Evolutionary conservation across 2,888 invertebrate species (phyloP), one percentile per base, ranked within the genome.

Genomic region (Drosophila diplacantha): DNA sequence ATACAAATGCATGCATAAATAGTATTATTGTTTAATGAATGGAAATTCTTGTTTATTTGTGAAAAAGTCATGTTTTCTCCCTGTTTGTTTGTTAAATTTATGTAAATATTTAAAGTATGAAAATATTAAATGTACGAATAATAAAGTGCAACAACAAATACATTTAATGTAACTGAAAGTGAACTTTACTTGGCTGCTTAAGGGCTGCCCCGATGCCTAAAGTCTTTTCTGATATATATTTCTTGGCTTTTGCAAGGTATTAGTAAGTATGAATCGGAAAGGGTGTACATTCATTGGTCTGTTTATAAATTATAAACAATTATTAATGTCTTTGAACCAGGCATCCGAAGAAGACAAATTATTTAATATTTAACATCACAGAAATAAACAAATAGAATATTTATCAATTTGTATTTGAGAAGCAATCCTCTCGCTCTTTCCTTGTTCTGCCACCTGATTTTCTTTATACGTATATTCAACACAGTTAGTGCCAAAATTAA

Each of bases 101-200:
- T 81, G 85, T 81, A 85, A 81, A 81, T 81, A 81, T 85, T 81
- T 83, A 85, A 85, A 85, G 72, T 81, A 81, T 76, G 80, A 83
- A 47, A 85, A 83, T 79, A 81, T 83, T 79, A 79, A 81, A 83
- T 80, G 75, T 85, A 85, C 85, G 85, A 81, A 81, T 81, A 81
- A 81, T 81, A 81, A 83, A 85, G 85, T 81, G 82, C 84, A 84
- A 78, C 84, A 83, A 83, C 76, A 82, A 81, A 81, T 81, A 84
- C 83, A 81, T 84, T 84, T 71, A 81, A 84, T 84, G 81, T 78
- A 83, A 83, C 73, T 66, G 39, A 49, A 68, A 29, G 20, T 38
- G 18, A 8, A n/a, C 12, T 37, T 58, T 14, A 3, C 22, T 35
- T n/a, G 29, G 18, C 18, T n/a, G 2, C 1, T 1, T 14, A 4